Evolutionary conservation across 1,140 invertebrate species (phyloP), one percentile per base, ranked within the genome.

Genomic region (Hirudo medicinalis): DNA sequence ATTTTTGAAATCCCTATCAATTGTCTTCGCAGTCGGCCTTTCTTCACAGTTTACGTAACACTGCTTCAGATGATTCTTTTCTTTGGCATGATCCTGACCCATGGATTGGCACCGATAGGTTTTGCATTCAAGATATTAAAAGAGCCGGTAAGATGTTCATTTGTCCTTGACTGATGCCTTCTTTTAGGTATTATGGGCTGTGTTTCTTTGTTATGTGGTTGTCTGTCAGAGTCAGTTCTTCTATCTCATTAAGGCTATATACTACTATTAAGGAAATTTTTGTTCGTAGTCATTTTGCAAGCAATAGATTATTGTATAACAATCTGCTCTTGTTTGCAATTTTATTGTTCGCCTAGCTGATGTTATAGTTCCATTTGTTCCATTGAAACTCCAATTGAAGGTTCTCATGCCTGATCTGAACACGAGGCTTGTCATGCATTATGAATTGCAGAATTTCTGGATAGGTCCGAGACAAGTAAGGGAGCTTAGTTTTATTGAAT

Each of bases 11-110:
- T 36, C 32, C 6, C 29, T 63, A 2, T 63, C 15, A 32, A 25
- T 63, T 63, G 17, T 70, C 43, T 54, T 68, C 32, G 25, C 53
- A 74, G 73, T 25, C 73, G 96, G 75, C 95, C 95, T 1, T 97
- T 91, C 83, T 99, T 99, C 81, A 99, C 96, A 36, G 98, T 96
- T 83, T 99, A 81, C 86, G 89, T 98, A 32, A 97, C 92, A 60
- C 92, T 91, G 15, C 92, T 97, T 55, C 96, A 99, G 83, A 87
- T 95, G 71, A 82, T 97, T 70, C 89, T 99, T 73, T 85, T 95
- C 69, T 86, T 96, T 70, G 87, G 97, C 63, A 91, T 93, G 1
- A 83, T 99, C 27, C 85, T 89, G 67, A 91, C 91, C 74, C 98
- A 98, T 82, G 96, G 97, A 57, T 88, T 97, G 74, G 95, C 93